Evolutionary conservation across 92 coral and sea anemone species (phyloP).

Genomic region (Epizoanthus scotinus): DNA sequence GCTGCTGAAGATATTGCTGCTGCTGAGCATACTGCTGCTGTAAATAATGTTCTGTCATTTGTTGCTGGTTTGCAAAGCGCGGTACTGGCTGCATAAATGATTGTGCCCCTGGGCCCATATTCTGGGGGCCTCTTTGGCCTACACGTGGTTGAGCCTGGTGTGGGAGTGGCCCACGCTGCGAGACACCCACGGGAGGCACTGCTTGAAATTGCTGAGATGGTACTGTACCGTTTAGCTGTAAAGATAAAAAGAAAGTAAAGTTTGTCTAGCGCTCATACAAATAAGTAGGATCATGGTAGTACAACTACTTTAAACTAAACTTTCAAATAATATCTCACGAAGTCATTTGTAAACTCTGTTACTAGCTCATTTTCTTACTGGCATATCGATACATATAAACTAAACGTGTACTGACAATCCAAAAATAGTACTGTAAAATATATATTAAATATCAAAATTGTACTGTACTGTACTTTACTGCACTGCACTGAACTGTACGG

Average conservation of each 20-base stretch:
- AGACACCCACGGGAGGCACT: conserved; percentile 36
- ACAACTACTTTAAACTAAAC: too few relatives aligned
- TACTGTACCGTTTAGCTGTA: conserved; percentile 18
- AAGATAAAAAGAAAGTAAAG: neutral
- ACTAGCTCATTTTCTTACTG: too few relatives aligned
- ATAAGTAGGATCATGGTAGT: too few relatives aligned
- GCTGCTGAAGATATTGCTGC: conserved; percentile 62
- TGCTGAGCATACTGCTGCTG: conserved; percentile 67
- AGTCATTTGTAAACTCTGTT: too few relatives aligned
- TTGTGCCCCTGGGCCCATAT: conserved; percentile 38
- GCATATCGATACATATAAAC: too few relatives aligned
- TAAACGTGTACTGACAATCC: too few relatives aligned
- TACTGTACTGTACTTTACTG: too few relatives aligned
- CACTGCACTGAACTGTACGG: too few relatives aligned
- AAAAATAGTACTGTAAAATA: too few relatives aligned
- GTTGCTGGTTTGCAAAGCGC: conserved; percentile 47
- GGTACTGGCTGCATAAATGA: conserved; percentile 39
- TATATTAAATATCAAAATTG: too few relatives aligned
- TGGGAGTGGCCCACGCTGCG: conserved; percentile 44
- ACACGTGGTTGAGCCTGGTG: conserved; percentile 16
- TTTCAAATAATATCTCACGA: too few relatives aligned
- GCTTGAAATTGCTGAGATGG: conserved; percentile 19
- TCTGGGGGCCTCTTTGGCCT: conserved; percentile 22
- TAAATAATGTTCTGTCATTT: conserved; percentile 52
- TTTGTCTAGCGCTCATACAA: too few relatives aligned